phyloP scores from a whole-genome alignment of 2,113 vertebrate genomes.

The Pseudorectes ferrugineus region DNA sequence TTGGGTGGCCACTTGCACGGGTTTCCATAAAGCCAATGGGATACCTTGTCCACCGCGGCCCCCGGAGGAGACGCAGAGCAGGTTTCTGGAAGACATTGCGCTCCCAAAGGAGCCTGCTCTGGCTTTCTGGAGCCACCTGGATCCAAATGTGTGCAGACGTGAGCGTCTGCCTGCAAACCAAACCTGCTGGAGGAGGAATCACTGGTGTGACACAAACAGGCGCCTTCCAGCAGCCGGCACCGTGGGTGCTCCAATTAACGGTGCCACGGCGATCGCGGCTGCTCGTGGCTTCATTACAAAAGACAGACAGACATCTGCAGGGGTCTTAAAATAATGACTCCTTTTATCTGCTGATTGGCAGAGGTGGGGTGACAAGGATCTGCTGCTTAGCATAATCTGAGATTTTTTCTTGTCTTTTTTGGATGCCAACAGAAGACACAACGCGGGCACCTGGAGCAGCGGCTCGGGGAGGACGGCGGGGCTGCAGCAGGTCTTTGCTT shows the following conservation, averaged over 20 bases:
- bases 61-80: rapidly evolving
- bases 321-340: slow-evolving; percentile 63
- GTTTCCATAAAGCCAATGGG: not conserved
- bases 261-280: not conserved
- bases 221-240: not conserved
- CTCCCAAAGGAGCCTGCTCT: not conserved
- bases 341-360: slow-evolving; percentile 60
- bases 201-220: not conserved
- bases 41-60: not conserved
- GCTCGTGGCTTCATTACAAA: slow-evolving; percentile 47
- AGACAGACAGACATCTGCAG: slow-evolving; percentile 64
- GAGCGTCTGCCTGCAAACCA: not conserved
- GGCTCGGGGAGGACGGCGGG: rapidly evolving
- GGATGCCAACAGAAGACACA: not conserved
- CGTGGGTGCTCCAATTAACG: slow-evolving; percentile 63
- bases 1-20: not conserved
- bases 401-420: not conserved
- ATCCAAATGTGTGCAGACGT: not conserved
- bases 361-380: slow-evolving; percentile 23
- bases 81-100: not conserved
- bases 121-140: slow-evolving; percentile 22
- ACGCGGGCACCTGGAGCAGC: rapidly evolving
- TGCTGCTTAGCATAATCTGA: slow-evolving; percentile 45
- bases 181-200: slow-evolving; percentile 3
- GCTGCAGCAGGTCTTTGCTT: not conserved